phyloP scores from a whole-genome alignment of 2,113 vertebrate species.

The Ailuropoda melanoleuca region DNA sequence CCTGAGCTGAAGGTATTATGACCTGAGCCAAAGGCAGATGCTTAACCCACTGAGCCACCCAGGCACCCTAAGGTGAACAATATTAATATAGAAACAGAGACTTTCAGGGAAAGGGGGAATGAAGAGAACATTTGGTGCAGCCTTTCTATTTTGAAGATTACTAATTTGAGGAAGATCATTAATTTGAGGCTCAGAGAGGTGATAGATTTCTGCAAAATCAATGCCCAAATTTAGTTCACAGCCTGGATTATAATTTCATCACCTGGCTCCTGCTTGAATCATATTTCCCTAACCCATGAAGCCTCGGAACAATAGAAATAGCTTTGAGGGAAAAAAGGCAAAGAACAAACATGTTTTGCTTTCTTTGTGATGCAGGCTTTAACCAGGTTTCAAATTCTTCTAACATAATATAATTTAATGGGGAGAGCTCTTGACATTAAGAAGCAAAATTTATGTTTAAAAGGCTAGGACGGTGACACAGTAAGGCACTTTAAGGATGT shows the following conservation, averaged over 20 bases:
- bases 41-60: too few relatives aligned
- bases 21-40: too few relatives aligned
- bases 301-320: background rate
- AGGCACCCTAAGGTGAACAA: background rate
- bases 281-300: background rate
- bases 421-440: conserved; percentile 44
- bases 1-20: too few relatives aligned
- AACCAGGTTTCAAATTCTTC: conserved; percentile 44
- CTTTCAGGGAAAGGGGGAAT: background rate
- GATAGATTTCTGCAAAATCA: background rate
- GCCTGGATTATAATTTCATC: background rate
- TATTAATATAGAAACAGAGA: background rate
- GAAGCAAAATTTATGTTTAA: conserved; percentile 54
- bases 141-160: background rate
- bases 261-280: background rate
- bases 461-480: background rate
- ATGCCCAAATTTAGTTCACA: background rate
- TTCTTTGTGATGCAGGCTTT: background rate
- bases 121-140: background rate
- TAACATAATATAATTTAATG: conserved; percentile 42
- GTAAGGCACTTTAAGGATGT: background rate
- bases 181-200: background rate
- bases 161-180: background rate
- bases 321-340: background rate
- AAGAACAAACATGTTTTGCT: background rate